Conservation (phyloP, 2,888 invertebrate species). For the Antheraea assamensis region DNA sequence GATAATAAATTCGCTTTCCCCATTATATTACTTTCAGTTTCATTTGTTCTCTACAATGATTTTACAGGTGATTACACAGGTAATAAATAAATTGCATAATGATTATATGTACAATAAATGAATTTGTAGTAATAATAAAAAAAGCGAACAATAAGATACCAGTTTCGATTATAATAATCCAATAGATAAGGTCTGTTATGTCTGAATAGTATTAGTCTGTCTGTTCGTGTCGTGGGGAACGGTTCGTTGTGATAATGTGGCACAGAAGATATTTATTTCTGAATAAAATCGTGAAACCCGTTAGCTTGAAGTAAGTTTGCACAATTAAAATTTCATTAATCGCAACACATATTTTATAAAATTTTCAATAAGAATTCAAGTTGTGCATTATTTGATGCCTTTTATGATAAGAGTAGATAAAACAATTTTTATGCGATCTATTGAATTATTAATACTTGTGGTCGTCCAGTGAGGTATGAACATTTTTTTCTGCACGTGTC, state of each 20-base stretch:
- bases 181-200: background rate
- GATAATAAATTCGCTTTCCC: no score
- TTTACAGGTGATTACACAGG: no score
- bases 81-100: no score
- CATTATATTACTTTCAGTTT: no score
- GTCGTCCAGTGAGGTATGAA: no score
- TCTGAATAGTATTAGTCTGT: background rate
- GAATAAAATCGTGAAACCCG: conserved; percentile 2
- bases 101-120: background rate
- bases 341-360: background rate
- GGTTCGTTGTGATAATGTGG: conserved; percentile 25
- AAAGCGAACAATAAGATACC: background rate
- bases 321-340: background rate
- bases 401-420: no score
- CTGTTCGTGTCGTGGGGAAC: background rate
- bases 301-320: background rate
- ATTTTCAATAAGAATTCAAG: background rate
- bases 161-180: background rate
- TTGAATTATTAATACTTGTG: no score
- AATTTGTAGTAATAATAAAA: background rate
- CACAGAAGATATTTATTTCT: conserved; percentile 26
- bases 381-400: background rate
- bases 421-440: no score
- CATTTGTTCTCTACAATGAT: no score
- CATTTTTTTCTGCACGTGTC: no score